A percentile compares a stretch with the other conserved stretches of the same genome.
Conservation (phyloP, 1,140 invertebrate genomes). For the Gonatopus flavifemur region DNA sequence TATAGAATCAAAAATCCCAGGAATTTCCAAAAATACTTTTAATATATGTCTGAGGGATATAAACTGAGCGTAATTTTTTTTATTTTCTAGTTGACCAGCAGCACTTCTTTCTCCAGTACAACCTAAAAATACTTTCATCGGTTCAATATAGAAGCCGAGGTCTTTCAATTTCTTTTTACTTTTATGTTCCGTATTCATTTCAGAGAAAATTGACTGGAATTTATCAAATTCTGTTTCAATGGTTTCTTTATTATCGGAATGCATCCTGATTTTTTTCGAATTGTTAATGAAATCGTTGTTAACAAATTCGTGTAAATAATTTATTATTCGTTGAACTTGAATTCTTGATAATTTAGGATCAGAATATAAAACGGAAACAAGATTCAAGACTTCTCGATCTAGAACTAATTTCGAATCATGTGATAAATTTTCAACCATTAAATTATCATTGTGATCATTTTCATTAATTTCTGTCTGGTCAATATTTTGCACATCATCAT, state of each 20-base stretch:
- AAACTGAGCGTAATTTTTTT: slow-evolving; percentile 1
- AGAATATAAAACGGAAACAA: not conserved
- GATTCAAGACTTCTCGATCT: not conserved
- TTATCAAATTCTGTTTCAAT: not conserved
- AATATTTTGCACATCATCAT: no score
- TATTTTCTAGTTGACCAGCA: not conserved
- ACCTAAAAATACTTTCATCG: not conserved
- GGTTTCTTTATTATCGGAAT: not conserved
- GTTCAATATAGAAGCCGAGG: not conserved
- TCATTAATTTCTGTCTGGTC: no score
- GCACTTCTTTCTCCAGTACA: not conserved
- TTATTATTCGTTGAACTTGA: not conserved
- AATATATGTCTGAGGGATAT: slow-evolving; percentile 1
- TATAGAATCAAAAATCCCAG: not conserved
- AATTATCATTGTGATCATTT: no score
- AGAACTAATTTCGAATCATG: not conserved
- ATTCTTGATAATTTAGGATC: not conserved
- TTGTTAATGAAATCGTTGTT: not conserved
- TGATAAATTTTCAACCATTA: no score
- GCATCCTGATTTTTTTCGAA: not conserved
- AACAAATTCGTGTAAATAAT: not conserved
- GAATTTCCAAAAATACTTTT: slow-evolving; percentile 11
- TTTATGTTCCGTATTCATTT: not conserved
- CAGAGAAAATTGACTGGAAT: not conserved
- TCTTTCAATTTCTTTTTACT: not conserved